phyloP scores from a whole-genome alignment of 2,888 invertebrate genomes.

The Mesoligia furuncula region DNA sequence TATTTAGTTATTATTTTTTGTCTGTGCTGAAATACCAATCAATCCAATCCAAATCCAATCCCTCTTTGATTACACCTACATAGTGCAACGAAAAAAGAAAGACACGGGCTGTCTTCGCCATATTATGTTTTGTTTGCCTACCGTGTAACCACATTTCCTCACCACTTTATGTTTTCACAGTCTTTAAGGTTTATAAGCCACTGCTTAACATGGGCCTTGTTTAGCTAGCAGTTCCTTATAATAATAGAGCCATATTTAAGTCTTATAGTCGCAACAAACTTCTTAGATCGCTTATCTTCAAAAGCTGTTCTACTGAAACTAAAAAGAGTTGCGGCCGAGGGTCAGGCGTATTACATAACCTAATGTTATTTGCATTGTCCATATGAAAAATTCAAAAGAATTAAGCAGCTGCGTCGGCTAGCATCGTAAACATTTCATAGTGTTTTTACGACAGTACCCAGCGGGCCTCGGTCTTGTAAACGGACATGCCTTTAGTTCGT shows the following conservation, averaged over 20 bases:
- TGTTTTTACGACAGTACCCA: conserved; percentile 79
- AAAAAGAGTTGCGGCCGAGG: conserved; percentile 39
- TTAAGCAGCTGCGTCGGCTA: conserved; percentile 74
- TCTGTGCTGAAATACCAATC: no score
- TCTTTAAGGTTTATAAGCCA: neutral
- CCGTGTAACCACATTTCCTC: neutral
- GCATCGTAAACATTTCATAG: conserved; percentile 80
- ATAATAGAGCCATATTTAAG: conserved; percentile 45
- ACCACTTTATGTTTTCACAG: neutral
- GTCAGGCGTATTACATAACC: conserved; percentile 58
- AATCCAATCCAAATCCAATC: no score
- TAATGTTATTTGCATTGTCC: conserved; percentile 69
- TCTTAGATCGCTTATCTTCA: conserved; percentile 40
- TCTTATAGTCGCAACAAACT: conserved; percentile 20
- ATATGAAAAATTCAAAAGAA: conserved; percentile 76
- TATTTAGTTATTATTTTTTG: no score
- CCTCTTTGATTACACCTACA: no score
- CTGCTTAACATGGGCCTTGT: neutral
- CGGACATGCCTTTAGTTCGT: conserved; percentile 70
- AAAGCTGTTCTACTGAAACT: conserved; percentile 24
- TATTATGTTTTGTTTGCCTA: no score
- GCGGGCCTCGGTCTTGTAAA: conserved; percentile 67
- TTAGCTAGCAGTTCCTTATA: conserved; percentile 14
- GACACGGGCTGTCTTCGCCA: no score
- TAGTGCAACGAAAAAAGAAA: no score